phyloP scores from a whole-genome alignment of 2,888 invertebrate genomes.

The Caradrina kadenii region DNA sequence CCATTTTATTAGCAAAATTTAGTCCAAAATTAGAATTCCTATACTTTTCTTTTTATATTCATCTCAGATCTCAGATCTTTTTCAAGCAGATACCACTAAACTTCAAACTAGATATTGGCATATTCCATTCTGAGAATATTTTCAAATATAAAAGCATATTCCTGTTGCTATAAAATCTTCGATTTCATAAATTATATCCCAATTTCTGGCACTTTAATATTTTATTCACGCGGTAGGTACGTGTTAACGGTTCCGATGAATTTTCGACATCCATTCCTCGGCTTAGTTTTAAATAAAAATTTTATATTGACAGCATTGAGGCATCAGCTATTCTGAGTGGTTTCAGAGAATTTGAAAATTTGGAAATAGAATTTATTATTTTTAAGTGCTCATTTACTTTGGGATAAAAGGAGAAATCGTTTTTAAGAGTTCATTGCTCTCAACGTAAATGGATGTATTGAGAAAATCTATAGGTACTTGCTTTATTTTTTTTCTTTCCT shows the following conservation, averaged over 20 bases:
- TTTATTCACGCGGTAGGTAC: slow-evolving; percentile 72
- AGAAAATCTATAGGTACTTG: no score
- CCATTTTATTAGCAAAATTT: no score
- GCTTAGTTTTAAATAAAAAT: slow-evolving; percentile 58
- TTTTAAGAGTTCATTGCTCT: neutral
- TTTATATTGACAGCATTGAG: slow-evolving; percentile 44
- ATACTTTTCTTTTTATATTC: no score
- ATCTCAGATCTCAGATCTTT: neutral
- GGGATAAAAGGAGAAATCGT: neutral
- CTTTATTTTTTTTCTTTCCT: no score
- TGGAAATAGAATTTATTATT: slow-evolving; percentile 62
- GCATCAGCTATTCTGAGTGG: slow-evolving; percentile 55
- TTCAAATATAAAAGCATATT: slow-evolving; percentile 50
- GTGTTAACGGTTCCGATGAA: slow-evolving; percentile 73
- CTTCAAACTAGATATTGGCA: neutral
- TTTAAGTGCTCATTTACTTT: slow-evolving; percentile 34
- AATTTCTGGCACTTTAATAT: slow-evolving; percentile 73
- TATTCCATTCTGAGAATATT: slow-evolving; percentile 17
- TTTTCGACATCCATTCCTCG: slow-evolving; percentile 62
- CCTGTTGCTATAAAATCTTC: slow-evolving; percentile 67
- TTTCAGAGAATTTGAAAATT: slow-evolving; percentile 56
- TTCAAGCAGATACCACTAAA: neutral
- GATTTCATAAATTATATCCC: slow-evolving; percentile 71
- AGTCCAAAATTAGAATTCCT: neutral
- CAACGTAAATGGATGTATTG: neutral